These are phyloP conservation scores for Leucopternis melanops DNA, from an alignment of 2,113 vertebrate genomes.

Conservation along the genomic window DNA sequence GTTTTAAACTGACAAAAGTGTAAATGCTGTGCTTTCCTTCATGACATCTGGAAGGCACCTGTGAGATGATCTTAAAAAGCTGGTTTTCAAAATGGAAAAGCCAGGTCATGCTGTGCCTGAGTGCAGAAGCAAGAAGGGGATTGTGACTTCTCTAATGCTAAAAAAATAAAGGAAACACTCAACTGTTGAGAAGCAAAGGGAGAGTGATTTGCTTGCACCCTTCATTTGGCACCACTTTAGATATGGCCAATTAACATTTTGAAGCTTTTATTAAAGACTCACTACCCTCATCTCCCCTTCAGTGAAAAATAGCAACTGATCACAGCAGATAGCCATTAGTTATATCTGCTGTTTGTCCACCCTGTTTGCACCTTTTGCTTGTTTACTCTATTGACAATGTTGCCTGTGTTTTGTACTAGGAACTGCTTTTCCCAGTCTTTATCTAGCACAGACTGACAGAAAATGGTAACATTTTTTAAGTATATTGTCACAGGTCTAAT, in stretches of 20 bases:
- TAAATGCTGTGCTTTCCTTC: not conserved
- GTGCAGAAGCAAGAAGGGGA: not conserved
- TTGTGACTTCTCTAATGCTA: rapidly evolving
- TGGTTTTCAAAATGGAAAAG: not conserved
- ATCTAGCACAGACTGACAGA: not conserved
- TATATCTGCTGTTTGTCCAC: not conserved
- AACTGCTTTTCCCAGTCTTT: not conserved
- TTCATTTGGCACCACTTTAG: not conserved
- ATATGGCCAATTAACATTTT: not conserved
- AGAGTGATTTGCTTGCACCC: rapidly evolving
- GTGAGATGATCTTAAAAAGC: not conserved
- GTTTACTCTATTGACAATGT: not conserved
- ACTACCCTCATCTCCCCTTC: not conserved
- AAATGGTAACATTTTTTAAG: not conserved
- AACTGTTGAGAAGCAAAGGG: not conserved
- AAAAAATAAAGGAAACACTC: not conserved
- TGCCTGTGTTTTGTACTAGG: not conserved
- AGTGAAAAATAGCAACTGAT: not conserved
- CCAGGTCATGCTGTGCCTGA: not conserved
- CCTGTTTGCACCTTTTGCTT: not conserved
- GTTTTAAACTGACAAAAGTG: not conserved
- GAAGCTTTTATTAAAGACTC: not conserved
- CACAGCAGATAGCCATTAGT: not conserved
- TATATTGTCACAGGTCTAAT: not conserved
- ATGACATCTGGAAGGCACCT: not conserved